Base-by-base conservation (phyloP, 2,888 invertebrate species). In the Autographa gamma region DNA sequence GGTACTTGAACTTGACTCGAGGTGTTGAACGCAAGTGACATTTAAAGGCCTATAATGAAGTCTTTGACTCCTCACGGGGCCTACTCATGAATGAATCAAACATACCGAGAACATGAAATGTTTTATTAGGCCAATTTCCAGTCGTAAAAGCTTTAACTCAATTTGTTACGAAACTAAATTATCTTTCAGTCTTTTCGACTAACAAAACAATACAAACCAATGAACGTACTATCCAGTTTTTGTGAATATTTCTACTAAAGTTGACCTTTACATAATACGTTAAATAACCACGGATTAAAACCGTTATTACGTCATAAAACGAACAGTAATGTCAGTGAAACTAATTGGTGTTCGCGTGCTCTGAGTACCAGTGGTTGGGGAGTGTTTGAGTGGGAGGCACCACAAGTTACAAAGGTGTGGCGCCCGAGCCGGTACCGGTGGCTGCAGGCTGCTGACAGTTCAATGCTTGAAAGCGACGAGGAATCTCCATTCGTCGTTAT, bases 401-500 rank as follows among this genome's bases (percentile, higher is more conserved):
- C 14, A 62, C 59, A 81, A 88, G 86, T 80, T 72, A 72, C 84
- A 81, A 95, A 94, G 83, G 91, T 95, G 95, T 95, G 94, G 95
- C 93, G 93, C 67, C 93, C 93, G 75, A 92, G 93, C 80, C 90
- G 94, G 65, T 90, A 91, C 87, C 95, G 95, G 85, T 95, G 95
- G 95, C 92, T 93, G 69, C 90, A 91, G 76, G 91, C 92, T 79
- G 92, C 93, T 86, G 93, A 93, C 80, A 81, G 85, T 87, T 92
- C 90, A 54, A 96, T 96, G 96, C 92, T 95, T 90, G 96, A 96
- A 89, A 96, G 96, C 90, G 97, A 97, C 91, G 97, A 97, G 83
- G 97, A 97, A 87, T 96, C 96, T 0, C 79, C 82, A 54, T 97
- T 97, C 91, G 96, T 97, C 85, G 96, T 97, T 88, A 96, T 97